phyloP scores from a whole-genome alignment of 2,888 invertebrate species.

The Xestia rhomboidea region DNA sequence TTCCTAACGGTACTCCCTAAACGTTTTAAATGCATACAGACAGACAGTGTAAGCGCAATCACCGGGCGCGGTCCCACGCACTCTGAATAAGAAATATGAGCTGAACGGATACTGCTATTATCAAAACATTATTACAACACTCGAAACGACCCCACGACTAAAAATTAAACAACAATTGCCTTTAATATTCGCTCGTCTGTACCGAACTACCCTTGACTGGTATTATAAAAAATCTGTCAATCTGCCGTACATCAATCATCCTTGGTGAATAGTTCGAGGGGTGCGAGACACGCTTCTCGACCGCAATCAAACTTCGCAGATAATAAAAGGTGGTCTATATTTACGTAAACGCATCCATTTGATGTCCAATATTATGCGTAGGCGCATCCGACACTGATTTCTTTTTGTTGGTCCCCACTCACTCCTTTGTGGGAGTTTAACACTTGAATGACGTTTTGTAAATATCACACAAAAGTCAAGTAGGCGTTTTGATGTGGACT shows the following conservation, averaged over 20 bases:
- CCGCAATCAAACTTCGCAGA: slow-evolving; percentile 87
- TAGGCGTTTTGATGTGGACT: slow-evolving; percentile 73
- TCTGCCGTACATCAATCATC: slow-evolving; percentile 90
- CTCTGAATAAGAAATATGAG: slow-evolving; percentile 90
- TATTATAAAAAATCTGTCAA: slow-evolving; percentile 90
- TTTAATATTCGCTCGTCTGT: slow-evolving; percentile 89
- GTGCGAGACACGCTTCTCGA: slow-evolving; percentile 79
- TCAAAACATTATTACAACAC: slow-evolving; percentile 91
- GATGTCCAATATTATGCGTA: slow-evolving; percentile 86
- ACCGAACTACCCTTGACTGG: slow-evolving; percentile 82
- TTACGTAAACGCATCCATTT: slow-evolving; percentile 89
- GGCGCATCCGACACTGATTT: slow-evolving; percentile 83
- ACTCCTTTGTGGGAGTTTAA: slow-evolving; percentile 76
- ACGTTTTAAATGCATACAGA: slow-evolving; percentile 81
- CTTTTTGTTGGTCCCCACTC: slow-evolving; percentile 75
- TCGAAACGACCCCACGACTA: slow-evolving; percentile 88
- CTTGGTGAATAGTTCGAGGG: slow-evolving; percentile 85
- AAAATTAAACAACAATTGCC: slow-evolving; percentile 91
- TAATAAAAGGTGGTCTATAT: slow-evolving; percentile 88
- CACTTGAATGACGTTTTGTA: slow-evolving; percentile 82
- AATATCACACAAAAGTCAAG: slow-evolving; percentile 77
- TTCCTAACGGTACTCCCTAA: slow-evolving; percentile 76
- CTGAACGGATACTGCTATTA: slow-evolving; percentile 90
- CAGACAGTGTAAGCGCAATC: slow-evolving; percentile 75
- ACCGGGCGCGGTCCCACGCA: slow-evolving; percentile 84